Evolutionary conservation across 2,797 vertebrate species (phyloP).

Genomic region (Cyprinella venusta): DNA sequence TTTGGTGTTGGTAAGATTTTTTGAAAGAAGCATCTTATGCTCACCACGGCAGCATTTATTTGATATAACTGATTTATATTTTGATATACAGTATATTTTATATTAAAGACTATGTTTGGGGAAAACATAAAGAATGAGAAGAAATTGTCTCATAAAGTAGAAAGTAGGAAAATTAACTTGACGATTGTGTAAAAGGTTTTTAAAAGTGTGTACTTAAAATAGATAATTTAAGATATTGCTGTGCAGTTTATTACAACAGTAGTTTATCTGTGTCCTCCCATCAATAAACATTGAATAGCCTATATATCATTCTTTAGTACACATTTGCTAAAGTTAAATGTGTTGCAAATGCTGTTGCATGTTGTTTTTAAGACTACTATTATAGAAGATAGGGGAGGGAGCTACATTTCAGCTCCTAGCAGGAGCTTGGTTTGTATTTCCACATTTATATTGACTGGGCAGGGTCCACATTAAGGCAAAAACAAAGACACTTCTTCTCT

Average conservation of each 20-base stretch:
- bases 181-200: neutral
- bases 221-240: neutral
- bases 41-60: no score
- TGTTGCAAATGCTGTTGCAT: neutral
- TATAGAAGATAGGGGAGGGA: neutral
- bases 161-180: neutral
- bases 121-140: neutral
- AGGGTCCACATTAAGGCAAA: slow-evolving; percentile 8
- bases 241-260: neutral
- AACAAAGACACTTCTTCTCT: slow-evolving; percentile 20
- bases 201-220: neutral
- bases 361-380: neutral
- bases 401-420: slow-evolving; percentile 11
- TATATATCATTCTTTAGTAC: neutral
- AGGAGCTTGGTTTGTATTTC: slow-evolving; percentile 35
- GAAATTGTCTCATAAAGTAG: neutral
- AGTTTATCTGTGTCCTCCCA: neutral
- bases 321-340: neutral
- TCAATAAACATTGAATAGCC: neutral
- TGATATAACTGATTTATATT: no score
- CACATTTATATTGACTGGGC: slow-evolving; percentile 9
- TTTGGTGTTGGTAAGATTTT: no score
- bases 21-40: no score
- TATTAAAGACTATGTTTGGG: neutral
- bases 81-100: no score